These are phyloP conservation scores for Eospalax fontanierii DNA, from an alignment of 2,797 vertebrate genomes.

Conservation along the genomic window DNA sequence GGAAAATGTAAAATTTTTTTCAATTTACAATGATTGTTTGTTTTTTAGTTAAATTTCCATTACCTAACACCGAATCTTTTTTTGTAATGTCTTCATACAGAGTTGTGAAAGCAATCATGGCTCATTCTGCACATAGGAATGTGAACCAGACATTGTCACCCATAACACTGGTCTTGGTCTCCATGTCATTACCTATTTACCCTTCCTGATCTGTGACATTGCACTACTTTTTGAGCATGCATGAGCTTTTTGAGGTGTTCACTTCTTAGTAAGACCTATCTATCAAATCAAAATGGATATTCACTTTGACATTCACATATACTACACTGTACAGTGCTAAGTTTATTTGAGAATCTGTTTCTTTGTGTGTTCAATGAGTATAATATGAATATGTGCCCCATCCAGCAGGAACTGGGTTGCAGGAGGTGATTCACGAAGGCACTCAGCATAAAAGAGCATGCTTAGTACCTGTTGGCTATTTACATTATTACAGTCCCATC, in stretches of 20 bases:
- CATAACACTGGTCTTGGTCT: not conserved
- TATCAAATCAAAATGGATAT: constrained; percentile 34
- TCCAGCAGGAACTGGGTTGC: no score
- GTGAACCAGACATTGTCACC: not conserved
- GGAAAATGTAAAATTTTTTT: constrained; percentile 31
- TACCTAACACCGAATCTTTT: not conserved
- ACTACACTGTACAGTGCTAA: not conserved
- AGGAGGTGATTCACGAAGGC: not conserved
- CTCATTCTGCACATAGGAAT: not conserved
- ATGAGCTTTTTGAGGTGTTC: not conserved
- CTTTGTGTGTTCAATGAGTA: not conserved
- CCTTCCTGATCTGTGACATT: not conserved
- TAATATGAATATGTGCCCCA: not conserved
- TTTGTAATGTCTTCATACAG: not conserved
- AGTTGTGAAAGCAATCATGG: not conserved
- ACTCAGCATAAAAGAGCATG: not conserved
- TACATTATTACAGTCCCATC: not conserved
- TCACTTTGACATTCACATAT: not conserved
- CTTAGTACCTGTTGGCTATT: not conserved
- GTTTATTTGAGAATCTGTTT: not conserved
- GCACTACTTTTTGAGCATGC: not conserved
- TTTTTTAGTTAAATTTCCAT: not conserved
- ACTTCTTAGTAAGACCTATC: not conserved
- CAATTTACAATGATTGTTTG: constrained; percentile 15
- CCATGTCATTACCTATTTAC: no score